These are phyloP conservation scores for Belgica antarctica DNA, from an alignment of 2,888 invertebrate species.

Conservation along the genomic window DNA sequence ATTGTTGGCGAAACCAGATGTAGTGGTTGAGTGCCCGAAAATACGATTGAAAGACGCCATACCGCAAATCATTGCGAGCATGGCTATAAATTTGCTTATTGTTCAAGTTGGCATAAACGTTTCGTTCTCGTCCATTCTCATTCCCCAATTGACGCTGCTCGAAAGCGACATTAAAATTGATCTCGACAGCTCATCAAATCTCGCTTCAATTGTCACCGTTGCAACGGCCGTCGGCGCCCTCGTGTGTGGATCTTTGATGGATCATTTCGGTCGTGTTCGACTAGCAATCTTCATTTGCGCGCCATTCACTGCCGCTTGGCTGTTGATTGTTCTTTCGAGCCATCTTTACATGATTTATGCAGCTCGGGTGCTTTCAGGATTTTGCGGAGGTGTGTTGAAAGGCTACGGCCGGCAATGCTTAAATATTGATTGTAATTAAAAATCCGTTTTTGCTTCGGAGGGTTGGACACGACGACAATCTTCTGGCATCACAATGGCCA, in stretches of 20 bases:
- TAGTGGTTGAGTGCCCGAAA: background rate
- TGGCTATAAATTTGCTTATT: slow-evolving; percentile 56
- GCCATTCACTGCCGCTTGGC: slow-evolving; percentile 57
- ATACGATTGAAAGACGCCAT: slow-evolving; percentile 24
- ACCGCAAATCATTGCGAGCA: slow-evolving; percentile 50
- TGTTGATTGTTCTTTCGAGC: slow-evolving; percentile 54
- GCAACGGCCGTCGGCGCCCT: slow-evolving; percentile 59
- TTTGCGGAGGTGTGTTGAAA: slow-evolving; percentile 54
- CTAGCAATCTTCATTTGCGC: slow-evolving; percentile 51
- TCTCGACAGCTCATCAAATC: slow-evolving; percentile 57
- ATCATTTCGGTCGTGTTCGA: slow-evolving; percentile 58
- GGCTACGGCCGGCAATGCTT: background rate
- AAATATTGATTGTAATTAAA: slow-evolving; percentile 29
- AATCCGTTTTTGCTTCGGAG: slow-evolving; percentile 2
- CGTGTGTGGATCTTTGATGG: slow-evolving; percentile 59
- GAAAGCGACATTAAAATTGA: slow-evolving; percentile 53
- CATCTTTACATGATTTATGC: slow-evolving; percentile 56
- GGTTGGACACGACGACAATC: no score
- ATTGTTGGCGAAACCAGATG: background rate
- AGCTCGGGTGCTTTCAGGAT: slow-evolving; percentile 58
- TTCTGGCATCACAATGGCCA: no score
- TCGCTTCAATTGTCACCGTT: slow-evolving; percentile 60
- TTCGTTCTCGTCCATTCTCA: slow-evolving; percentile 60
- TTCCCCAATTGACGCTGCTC: slow-evolving; percentile 56
- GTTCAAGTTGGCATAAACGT: slow-evolving; percentile 61